Evolutionary conservation across 2,797 vertebrate species (phyloP).

Genomic region (Trachops cirrhosus): DNA sequence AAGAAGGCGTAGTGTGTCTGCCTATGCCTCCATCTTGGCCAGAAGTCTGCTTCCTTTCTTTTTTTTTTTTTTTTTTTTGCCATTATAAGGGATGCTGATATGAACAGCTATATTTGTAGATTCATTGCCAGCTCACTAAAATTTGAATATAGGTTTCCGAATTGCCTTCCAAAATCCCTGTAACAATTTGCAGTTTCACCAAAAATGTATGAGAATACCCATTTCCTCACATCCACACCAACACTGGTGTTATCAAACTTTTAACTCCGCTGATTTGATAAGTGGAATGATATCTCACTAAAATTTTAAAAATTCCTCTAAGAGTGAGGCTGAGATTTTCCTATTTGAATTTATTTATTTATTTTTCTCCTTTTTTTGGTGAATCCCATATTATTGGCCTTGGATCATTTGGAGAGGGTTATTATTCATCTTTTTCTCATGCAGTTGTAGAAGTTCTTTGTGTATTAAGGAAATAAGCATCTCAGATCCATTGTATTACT

Average conservation of each 20-base stretch:
- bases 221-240: not conserved
- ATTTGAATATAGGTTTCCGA: not conserved
- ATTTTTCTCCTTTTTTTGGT: not conserved
- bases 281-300: not conserved
- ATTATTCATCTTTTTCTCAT: not conserved
- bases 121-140: not conserved
- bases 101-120: not conserved
- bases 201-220: not conserved
- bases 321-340: not conserved
- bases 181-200: not conserved
- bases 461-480: slow-evolving; percentile 16
- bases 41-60: too few relatives aligned
- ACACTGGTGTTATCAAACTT: not conserved
- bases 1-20: too few relatives aligned
- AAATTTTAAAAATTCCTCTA: not conserved
- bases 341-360: not conserved
- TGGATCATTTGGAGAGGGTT: not conserved
- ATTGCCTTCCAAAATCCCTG: not conserved
- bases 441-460: not conserved
- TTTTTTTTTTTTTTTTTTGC: not conserved
- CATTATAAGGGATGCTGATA: not conserved
- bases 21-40: too few relatives aligned
- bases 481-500: not conserved
- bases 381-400: not conserved
- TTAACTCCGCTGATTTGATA: not conserved